phyloP scores from a whole-genome alignment of 2,113 vertebrate species.

The Alethe castanea region DNA sequence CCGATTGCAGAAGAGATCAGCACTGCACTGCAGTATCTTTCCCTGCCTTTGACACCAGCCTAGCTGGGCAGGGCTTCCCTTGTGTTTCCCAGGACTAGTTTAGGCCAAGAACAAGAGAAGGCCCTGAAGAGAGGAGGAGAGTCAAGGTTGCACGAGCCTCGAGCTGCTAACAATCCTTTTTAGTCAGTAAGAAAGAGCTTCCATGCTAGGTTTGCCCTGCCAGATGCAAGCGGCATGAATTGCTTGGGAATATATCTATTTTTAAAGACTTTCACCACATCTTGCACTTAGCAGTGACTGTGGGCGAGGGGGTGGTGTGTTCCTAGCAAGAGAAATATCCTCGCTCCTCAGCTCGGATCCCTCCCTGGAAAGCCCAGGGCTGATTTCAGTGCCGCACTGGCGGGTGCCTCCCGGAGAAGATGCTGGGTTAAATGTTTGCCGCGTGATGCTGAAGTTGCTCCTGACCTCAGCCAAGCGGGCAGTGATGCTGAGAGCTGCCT shows the following conservation, averaged over 20 bases:
- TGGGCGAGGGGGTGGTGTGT: conserved; percentile 48
- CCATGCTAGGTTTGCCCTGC: conserved; percentile 34
- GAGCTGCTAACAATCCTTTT: conserved; percentile 35
- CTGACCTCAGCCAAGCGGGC: not conserved
- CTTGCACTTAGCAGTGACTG: conserved; percentile 51
- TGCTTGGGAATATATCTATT: conserved; percentile 64
- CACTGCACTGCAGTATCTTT: conserved; percentile 83
- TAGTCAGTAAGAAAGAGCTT: conserved; percentile 24
- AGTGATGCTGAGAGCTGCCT: not conserved
- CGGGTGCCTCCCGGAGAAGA: not conserved
- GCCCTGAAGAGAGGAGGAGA: conserved; percentile 27
- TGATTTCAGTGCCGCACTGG: not conserved
- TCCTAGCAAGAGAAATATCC: conserved; percentile 46
- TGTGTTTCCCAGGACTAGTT: conserved; percentile 52
- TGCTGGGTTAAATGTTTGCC: not conserved
- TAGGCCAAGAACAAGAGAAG: conserved; percentile 53
- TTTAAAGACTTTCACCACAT: conserved; percentile 57
- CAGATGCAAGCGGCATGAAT: conserved; percentile 39
- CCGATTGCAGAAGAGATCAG: conserved; percentile 81
- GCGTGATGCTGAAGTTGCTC: not conserved
- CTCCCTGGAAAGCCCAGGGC: conserved; percentile 13
- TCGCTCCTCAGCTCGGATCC: not conserved
- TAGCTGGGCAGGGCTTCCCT: conserved; percentile 63
- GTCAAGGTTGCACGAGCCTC: conserved; percentile 9
- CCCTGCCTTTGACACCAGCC: conserved; percentile 69